Base-by-base conservation (phyloP, 2,113 vertebrate species). In the Recurvirostra avosetta region DNA sequence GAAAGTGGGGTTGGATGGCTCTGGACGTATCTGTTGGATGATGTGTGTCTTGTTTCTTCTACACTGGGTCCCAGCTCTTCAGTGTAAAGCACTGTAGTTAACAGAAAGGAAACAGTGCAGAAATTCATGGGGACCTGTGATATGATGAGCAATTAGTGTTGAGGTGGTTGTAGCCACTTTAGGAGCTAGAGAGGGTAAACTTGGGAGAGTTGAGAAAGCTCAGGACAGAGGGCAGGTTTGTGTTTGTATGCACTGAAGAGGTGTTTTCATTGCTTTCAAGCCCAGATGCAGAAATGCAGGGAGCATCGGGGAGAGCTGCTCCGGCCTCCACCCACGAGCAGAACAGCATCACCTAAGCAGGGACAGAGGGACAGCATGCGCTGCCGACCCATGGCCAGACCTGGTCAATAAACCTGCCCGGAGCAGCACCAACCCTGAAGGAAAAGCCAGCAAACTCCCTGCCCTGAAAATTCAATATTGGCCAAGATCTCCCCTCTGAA, bases 101-200 rank as follows among this genome's bases (percentile, higher is more conserved):
- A 8, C 68, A 62, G 15, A 9, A 30, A 41, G 25, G 14, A 53
- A 52, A 40, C 12, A 2, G 1, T 15, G 45, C 21, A 79, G 71
- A 40, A 86, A 75, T 66, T 58, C 27, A 8, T 6, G 7, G 38
- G 21, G 22, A 47, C 8, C 6, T 26, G 43, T 0, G 4, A 15
- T 16, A 43, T 1, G 1, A 11, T 10, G 43, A 90, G 52, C 5
- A 25, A 1, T 2, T 34, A 13, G 7, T 29, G 56, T 55, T 0
- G 1, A 66, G 13, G 43, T 3, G 3, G 12, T 55, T 59, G 11
- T 67, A 55, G 55, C 29, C 26, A 12, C 20, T 3, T 22, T 2
- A 78, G 17, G 10, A 38, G 12, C 22, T 17, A 38, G 41, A 50
- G 7, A 75, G 30, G 12, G 34, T 30, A 56, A 86, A 65, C 0